Evolutionary conservation across 2,113 vertebrate genomes (phyloP).

Genomic region (Mustela lutreola): DNA sequence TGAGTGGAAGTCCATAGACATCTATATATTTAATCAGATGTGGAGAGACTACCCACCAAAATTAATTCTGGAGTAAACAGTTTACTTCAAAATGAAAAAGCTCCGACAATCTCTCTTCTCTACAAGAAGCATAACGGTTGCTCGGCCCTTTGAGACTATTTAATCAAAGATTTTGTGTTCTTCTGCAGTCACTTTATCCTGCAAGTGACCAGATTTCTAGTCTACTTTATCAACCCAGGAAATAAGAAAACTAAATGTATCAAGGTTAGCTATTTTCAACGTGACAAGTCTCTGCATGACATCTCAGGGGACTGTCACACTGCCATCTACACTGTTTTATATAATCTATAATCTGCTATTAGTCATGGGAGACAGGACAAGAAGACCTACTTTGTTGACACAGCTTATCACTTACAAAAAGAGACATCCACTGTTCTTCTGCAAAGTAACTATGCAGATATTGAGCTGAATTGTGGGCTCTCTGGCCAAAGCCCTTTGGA

Average conservation of each 20-base stretch:
- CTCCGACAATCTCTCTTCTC: not conserved
- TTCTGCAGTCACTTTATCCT: not conserved
- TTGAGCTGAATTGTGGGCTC: not conserved
- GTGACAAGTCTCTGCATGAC: not conserved
- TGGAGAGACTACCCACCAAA: not conserved
- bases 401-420: not conserved
- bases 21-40: not conserved
- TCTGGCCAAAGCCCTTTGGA: constrained; percentile 16
- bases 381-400: not conserved
- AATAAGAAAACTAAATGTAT: not conserved
- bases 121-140: not conserved
- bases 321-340: not conserved
- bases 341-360: not conserved
- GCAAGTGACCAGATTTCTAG: not conserved
- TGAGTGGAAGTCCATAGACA: not conserved
- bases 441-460: not conserved
- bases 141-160: not conserved
- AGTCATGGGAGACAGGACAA: not conserved
- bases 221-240: not conserved
- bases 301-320: not conserved
- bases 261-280: not conserved
- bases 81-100: not conserved
- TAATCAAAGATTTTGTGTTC: not conserved
- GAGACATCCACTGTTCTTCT: not conserved
- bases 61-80: not conserved